Evolutionary conservation across 2,113 vertebrate species (phyloP), one percentile per base, ranked within the genome.

Genomic region (Syrmaticus mikado): DNA sequence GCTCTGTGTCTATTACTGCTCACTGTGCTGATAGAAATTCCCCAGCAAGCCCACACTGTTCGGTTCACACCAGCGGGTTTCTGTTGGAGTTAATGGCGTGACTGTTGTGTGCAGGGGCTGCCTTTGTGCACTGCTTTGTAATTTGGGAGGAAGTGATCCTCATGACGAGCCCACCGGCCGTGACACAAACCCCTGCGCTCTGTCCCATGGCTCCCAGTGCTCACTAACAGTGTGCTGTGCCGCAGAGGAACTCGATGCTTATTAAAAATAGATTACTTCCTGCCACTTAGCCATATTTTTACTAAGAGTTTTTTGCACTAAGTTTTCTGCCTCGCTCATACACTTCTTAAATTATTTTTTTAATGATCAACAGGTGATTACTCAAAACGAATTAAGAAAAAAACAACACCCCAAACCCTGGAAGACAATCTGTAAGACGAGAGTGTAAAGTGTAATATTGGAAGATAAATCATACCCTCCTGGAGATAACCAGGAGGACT

Each of bases 211-310:
- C 61, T 93, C 55, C 65, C 67, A 62, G 13, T 20, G 58, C 62
- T 36, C 57, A 38, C 74, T 87, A 58, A 74, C 43, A 71, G 73
- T 3, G 40, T 6, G 1, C 45, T 1, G 5, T 61, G 57, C 67
- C 85, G 66, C 38, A 73, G 78, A 94, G 81, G 92, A 93, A 79
- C 79, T 92, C 82, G 53, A n/a, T 94, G 68, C 71, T 40, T 91
- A 90, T 92, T 87, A 93, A 89, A 95, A 94, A 94, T 81, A 91
- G 67, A 75, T 89, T 43, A 66, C 34, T 92, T 93, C 84, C 78
- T 38, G 17, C 73, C 78, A 71, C 60, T 80, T 55, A 61, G 60
- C 52, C 43, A 79, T 61, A 58, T 90, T 92, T 89, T 76, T 84
- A 90, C 86, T 36, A 58, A 75, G 45, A 64, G 55, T 46, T 94